Conservation (phyloP, 2,797 vertebrate species). For the Gambusia yucatana region DNA sequence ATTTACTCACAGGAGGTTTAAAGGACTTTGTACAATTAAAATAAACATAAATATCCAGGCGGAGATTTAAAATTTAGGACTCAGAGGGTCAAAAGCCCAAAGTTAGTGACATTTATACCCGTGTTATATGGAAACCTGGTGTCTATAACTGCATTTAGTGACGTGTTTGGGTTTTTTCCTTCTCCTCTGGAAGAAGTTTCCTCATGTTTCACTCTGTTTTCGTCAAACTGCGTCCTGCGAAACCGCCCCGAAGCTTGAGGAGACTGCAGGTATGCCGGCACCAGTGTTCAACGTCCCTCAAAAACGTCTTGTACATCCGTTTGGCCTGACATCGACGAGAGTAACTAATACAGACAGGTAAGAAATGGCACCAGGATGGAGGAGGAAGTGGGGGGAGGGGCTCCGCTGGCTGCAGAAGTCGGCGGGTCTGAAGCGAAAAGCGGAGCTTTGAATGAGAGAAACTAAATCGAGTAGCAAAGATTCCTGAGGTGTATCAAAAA, state of each 20-base stretch:
- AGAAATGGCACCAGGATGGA: slow-evolving; percentile 82
- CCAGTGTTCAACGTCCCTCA: slow-evolving; percentile 71
- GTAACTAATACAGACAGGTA: slow-evolving; percentile 50
- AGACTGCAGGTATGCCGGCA: slow-evolving; percentile 76
- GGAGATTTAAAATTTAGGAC: too few relatives aligned
- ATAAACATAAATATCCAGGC: too few relatives aligned
- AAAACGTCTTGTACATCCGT: slow-evolving; percentile 72
- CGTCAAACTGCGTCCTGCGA: slow-evolving; percentile 44
- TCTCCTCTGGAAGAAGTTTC: slow-evolving; percentile 23
- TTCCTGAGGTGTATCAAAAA: slow-evolving; percentile 91
- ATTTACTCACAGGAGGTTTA: too few relatives aligned
- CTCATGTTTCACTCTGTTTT: not conserved
- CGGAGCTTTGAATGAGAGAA: not conserved
- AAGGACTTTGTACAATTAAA: too few relatives aligned
- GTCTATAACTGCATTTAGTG: not conserved
- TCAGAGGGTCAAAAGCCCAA: not conserved
- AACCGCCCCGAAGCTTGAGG: slow-evolving; percentile 72
- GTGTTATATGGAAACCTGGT: not conserved
- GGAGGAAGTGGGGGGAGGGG: slow-evolving; percentile 44
- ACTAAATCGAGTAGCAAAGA: slow-evolving; percentile 69
- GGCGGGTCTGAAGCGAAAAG: not conserved
- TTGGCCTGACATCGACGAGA: slow-evolving; percentile 78
- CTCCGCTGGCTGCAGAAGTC: slow-evolving; percentile 21
- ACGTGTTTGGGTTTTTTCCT: not conserved
- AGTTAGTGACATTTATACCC: not conserved